Conservation (phyloP, 2,888 invertebrate genomes). For the Dilophus febrilis region DNA sequence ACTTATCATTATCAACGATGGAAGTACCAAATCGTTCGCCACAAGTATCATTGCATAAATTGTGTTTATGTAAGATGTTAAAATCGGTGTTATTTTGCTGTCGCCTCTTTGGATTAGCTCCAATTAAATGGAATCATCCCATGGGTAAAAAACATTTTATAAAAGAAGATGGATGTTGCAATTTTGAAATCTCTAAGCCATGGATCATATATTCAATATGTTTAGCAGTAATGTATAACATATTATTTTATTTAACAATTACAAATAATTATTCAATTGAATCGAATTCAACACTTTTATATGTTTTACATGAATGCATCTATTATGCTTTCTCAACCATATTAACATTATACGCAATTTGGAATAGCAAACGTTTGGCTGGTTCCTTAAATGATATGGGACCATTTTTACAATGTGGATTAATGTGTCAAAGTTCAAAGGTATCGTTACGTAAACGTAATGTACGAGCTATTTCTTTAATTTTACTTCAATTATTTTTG, state of each 20-base stretch:
- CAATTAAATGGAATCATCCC: constrained; percentile 2
- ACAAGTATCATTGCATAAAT: neutral
- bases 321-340: constrained; percentile 1
- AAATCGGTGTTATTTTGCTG: constrained; percentile 2
- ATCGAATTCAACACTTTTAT: constrained; percentile 1
- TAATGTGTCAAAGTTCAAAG: constrained; percentile 5
- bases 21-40: too few relatives aligned
- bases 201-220: constrained; percentile 2
- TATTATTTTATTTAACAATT: neutral
- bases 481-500: neutral
- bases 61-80: constrained; percentile 3
- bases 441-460: neutral
- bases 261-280: neutral
- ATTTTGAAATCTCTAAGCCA: constrained; percentile 2
- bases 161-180: constrained; percentile 3
- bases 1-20: too few relatives aligned
- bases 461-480: neutral
- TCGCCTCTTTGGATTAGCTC: constrained; percentile 4
- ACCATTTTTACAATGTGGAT: constrained; percentile 2
- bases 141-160: neutral
- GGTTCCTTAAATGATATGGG: neutral
- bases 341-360: neutral
- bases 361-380: neutral
- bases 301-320: neutral
- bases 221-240: neutral